These are phyloP conservation scores for Nomada goodeniana DNA, from an alignment of 2,888 invertebrate genomes.

Conservation along the genomic window DNA sequence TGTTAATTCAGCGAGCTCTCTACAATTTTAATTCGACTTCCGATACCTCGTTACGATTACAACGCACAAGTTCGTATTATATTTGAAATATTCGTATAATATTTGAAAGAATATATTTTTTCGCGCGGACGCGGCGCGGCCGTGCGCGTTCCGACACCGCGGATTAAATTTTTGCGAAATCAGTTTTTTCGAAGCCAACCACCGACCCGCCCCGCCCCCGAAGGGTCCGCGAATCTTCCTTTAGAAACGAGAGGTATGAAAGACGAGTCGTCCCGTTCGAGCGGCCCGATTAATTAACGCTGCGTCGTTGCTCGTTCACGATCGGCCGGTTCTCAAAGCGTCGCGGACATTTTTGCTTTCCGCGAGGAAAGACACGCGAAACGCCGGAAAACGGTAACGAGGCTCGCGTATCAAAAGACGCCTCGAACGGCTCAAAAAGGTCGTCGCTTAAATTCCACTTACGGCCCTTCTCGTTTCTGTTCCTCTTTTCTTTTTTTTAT, in stretches of 20 bases:
- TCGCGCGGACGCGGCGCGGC: no score
- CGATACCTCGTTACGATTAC: no score
- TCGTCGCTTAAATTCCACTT: constrained; percentile 50
- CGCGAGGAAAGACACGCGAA: constrained; percentile 32
- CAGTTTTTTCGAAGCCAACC: no score
- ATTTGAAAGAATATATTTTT: no score
- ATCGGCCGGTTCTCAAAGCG: constrained; percentile 25
- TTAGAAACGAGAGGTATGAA: not conserved
- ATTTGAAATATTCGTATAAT: no score
- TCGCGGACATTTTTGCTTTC: constrained; percentile 17
- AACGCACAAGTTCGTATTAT: no score
- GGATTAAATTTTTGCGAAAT: no score
- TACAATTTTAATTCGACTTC: no score
- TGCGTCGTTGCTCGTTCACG: constrained; percentile 32
- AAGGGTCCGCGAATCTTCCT: not conserved
- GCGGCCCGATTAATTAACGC: constrained; percentile 51
- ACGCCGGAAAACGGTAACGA: constrained; percentile 43
- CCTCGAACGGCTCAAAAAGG: constrained; percentile 39
- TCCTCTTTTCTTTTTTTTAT: no score
- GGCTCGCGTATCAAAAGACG: constrained; percentile 36
- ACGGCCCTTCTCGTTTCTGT: constrained; percentile 26
- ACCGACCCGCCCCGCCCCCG: no score
- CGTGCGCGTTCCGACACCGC: no score
- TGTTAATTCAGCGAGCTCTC: no score
- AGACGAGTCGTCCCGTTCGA: constrained; percentile 2